Percentiles rank a stretch among this genome's conserved stretches.
Evolutionary conservation across 2,113 vertebrate genomes (phyloP).

Genomic region (Echinops telfairi): DNA sequence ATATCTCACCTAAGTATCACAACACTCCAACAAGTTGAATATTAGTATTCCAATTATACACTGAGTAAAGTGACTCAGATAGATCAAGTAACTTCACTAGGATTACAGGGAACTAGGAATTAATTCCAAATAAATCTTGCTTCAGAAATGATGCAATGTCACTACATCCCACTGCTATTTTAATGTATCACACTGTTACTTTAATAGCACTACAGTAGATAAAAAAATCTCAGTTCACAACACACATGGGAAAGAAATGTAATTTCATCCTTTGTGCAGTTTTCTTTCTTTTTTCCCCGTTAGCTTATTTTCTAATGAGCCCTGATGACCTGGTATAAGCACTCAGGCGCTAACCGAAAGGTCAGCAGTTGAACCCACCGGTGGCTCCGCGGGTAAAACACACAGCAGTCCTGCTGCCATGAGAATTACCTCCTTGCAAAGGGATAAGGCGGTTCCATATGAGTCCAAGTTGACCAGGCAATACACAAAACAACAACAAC

Average conservation of each 20-base stretch:
- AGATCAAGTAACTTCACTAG: background rate
- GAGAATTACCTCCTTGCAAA: background rate
- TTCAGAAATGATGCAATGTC: background rate
- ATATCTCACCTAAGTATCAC: background rate
- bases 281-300: background rate
- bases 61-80: constrained; percentile 5
- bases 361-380: background rate
- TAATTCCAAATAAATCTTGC: constrained; percentile 21
- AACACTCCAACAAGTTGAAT: background rate
- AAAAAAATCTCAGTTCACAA: background rate
- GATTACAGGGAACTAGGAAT: background rate
- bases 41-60: background rate
- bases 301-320: background rate
- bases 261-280: background rate
- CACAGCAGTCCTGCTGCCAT: background rate
- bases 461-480: background rate
- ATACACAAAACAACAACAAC: background rate
- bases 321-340: background rate
- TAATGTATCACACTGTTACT: too few species aligned
- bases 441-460: too few species aligned
- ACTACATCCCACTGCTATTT: background rate
- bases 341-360: background rate
- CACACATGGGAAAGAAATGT: background rate
- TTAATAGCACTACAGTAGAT: background rate
- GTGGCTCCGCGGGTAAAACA: background rate